Evolutionary conservation across 2,113 vertebrate genomes (phyloP).

Genomic region (Argyrosomus japonicus): DNA sequence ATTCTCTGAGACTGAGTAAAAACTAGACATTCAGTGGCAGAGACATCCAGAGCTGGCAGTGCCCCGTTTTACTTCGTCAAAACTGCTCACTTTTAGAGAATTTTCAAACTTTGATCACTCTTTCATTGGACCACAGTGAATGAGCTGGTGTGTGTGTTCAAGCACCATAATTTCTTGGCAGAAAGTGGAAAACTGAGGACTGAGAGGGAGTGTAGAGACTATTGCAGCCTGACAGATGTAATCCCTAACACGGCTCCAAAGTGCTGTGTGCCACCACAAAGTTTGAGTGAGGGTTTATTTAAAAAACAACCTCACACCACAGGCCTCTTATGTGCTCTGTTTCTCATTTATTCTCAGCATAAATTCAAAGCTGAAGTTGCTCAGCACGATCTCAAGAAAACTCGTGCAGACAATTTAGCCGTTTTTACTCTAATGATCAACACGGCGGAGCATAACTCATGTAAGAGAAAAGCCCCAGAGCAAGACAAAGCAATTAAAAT

Average conservation of each 20-base stretch:
- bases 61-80: constrained; percentile 51
- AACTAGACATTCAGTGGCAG: constrained; percentile 42
- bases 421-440: constrained; percentile 33
- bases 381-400: constrained; percentile 28
- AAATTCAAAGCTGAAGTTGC: constrained; percentile 54
- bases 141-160: constrained; percentile 53
- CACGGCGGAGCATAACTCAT: constrained; percentile 10
- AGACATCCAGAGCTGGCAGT: constrained; percentile 45
- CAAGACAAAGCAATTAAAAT: constrained; percentile 15
- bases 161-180: constrained; percentile 57
- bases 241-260: constrained; percentile 74
- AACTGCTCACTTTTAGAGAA: constrained; percentile 59
- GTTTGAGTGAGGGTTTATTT: constrained; percentile 70
- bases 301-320: constrained; percentile 78
- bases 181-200: constrained; percentile 20
- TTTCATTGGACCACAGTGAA: constrained; percentile 56
- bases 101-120: constrained; percentile 64
- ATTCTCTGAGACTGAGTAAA: constrained; percentile 28
- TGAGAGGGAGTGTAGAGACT: constrained; percentile 44
- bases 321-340: constrained; percentile 68
- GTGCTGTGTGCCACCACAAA: constrained; percentile 73
- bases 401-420: constrained; percentile 29
- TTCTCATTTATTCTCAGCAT: constrained; percentile 65
- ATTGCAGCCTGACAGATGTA: constrained; percentile 74
- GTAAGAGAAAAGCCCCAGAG: neutral